Percentiles rank a stretch among this genome's conserved stretches.
These are phyloP conservation scores for Lucilia cuprina DNA, from an alignment of 1,140 invertebrate species.

Conservation along the genomic window DNA sequence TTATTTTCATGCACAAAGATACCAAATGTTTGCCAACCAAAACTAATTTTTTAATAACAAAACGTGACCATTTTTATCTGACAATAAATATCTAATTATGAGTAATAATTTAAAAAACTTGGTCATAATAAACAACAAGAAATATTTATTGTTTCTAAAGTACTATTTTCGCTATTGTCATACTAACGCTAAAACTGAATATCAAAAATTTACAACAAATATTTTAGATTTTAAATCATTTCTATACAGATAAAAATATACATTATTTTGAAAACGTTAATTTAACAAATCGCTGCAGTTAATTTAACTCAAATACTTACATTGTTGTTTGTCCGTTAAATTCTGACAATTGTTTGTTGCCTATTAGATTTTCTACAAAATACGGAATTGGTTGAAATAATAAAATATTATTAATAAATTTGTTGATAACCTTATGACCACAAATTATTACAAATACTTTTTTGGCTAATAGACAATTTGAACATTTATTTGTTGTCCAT, in stretches of 20 bases:
- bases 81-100: constrained; percentile 23
- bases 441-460: constrained; percentile 28
- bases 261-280: background rate
- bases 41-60: constrained; percentile 21
- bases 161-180: background rate
- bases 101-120: constrained; percentile 27
- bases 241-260: background rate
- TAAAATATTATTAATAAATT: constrained; percentile 34
- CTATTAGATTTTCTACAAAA: background rate
- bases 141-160: background rate
- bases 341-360: background rate
- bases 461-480: constrained; percentile 20
- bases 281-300: background rate
- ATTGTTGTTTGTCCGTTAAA: background rate
- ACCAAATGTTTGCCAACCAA: background rate
- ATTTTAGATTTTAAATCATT: no score
- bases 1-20: background rate
- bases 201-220: no score
- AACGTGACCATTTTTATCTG: constrained; percentile 13
- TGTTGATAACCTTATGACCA: constrained; percentile 28
- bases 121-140: constrained; percentile 6
- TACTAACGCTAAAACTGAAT: background rate
- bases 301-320: background rate
- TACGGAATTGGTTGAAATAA: constrained; percentile 13
- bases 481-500: constrained; percentile 5